phyloP scores from a whole-genome alignment of 2,797 vertebrate species.

The Sebastes trivittatus region DNA sequence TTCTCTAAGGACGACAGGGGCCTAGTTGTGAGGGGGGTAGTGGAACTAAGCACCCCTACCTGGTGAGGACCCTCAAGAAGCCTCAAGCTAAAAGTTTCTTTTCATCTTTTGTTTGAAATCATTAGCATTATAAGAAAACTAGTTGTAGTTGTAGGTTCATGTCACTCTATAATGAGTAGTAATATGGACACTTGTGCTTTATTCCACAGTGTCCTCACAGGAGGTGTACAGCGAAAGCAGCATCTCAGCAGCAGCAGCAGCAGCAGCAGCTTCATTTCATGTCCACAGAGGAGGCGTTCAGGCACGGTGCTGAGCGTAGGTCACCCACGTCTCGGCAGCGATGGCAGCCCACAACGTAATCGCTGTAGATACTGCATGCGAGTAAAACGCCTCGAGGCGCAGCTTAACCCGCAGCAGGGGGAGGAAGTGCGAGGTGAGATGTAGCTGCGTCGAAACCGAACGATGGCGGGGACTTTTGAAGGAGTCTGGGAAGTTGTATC shows the following conservation, averaged over 20 bases:
- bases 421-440: slow-evolving; percentile 6
- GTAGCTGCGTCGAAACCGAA: not conserved
- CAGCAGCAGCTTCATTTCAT: not conserved
- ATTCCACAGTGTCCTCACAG: not conserved
- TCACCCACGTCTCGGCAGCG: not conserved
- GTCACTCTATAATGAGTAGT: not conserved
- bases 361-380: not conserved
- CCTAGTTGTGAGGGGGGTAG: not conserved
- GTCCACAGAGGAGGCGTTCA: not conserved
- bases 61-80: not conserved
- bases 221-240: not conserved
- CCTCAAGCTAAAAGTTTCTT: not conserved
- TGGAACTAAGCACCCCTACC: not conserved
- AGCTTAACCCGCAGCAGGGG: slow-evolving; percentile 9
- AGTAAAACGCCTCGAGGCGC: not conserved
- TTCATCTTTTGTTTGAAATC: not conserved
- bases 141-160: not conserved
- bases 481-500: not conserved
- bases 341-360: not conserved
- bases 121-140: not conserved
- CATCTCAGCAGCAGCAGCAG: not conserved
- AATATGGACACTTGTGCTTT: not conserved
- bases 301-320: not conserved
- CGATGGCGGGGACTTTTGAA: not conserved
- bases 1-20: not conserved